Conservation (phyloP, 2,888 invertebrate species). For the Labia minor region DNA sequence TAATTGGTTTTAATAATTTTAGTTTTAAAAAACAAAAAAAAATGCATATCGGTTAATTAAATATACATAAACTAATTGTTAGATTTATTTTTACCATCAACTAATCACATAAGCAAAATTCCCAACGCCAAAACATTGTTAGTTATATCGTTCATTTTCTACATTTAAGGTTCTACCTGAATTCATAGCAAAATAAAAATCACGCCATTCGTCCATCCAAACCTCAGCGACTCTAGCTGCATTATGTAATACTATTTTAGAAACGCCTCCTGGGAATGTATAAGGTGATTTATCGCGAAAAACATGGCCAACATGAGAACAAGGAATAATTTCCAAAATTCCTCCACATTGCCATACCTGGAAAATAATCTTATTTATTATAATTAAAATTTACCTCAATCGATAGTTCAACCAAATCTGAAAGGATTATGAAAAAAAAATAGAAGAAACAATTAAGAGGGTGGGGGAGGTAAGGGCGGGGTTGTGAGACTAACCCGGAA, state of each 20-base stretch:
- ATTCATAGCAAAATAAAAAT: slow-evolving; percentile 98
- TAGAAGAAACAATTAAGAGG: slow-evolving; percentile 19
- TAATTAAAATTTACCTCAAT: slow-evolving; percentile 40
- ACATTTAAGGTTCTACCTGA: slow-evolving; percentile 57
- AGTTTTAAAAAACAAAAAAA: too few species aligned
- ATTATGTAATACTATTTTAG: slow-evolving; percentile 94
- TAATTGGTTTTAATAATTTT: too few species aligned
- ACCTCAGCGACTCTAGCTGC: slow-evolving; percentile 97
- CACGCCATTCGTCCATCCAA: slow-evolving; percentile 99
- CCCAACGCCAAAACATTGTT: neutral
- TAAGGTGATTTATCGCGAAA: slow-evolving; percentile 98
- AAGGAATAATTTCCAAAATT: slow-evolving; percentile 86
- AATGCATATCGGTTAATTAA: slow-evolving; percentile 8
- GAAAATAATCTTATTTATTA: slow-evolving; percentile 32
- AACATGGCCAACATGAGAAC: slow-evolving; percentile 94
- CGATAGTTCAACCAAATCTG: slow-evolving; percentile 29
- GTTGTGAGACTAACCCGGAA: slow-evolving; percentile 63
- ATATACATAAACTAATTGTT: neutral
- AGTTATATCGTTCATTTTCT: neutral
- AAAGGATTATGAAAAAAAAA: slow-evolving; percentile 34
- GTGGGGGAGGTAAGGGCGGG: too few species aligned
- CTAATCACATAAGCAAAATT: neutral
- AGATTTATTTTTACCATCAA: neutral
- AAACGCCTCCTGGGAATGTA: slow-evolving; percentile 97
- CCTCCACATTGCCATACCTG: slow-evolving; percentile 98